These are phyloP conservation scores for Meloidogyne chitwoodi DNA, from an alignment of 1,140 invertebrate genomes.

Conservation along the genomic window DNA sequence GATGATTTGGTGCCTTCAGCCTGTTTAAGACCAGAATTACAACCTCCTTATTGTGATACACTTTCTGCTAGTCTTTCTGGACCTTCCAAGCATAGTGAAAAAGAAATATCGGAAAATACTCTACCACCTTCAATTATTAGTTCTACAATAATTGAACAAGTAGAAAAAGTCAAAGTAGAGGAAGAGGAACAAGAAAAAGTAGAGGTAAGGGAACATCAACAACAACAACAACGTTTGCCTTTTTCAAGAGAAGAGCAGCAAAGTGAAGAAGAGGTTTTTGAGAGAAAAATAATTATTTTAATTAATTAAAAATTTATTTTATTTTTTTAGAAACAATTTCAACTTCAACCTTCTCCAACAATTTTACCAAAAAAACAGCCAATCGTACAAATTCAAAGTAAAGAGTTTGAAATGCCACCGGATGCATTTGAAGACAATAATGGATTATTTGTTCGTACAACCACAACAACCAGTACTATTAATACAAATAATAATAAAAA, in stretches of 20 bases:
- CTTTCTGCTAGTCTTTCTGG: conserved; percentile 43
- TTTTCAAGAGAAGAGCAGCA: not conserved
- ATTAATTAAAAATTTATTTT: no score
- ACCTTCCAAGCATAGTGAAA: conserved; percentile 7
- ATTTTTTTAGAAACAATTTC: not conserved
- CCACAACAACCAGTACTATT: not conserved
- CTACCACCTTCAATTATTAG: not conserved
- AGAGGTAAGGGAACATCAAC: not conserved
- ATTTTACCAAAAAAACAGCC: conserved; percentile 27
- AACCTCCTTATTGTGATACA: conserved; percentile 54
- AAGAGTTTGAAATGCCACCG: conserved; percentile 51
- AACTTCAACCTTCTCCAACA: not conserved
- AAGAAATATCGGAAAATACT: not conserved
- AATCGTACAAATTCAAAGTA: conserved; percentile 30
- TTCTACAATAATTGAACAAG: not conserved
- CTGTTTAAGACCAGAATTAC: conserved; percentile 44
- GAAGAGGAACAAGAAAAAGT: not conserved
- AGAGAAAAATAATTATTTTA: no score
- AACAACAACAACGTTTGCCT: not conserved
- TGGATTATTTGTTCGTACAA: not conserved
- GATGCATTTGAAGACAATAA: conserved; percentile 44
- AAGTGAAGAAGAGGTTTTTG: not conserved
- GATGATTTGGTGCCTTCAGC: conserved; percentile 38
- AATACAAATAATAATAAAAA: no score
- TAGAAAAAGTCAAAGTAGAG: not conserved